Evolutionary conservation across 1,140 invertebrate species (phyloP).

Genomic region (Plutomurus gul): DNA sequence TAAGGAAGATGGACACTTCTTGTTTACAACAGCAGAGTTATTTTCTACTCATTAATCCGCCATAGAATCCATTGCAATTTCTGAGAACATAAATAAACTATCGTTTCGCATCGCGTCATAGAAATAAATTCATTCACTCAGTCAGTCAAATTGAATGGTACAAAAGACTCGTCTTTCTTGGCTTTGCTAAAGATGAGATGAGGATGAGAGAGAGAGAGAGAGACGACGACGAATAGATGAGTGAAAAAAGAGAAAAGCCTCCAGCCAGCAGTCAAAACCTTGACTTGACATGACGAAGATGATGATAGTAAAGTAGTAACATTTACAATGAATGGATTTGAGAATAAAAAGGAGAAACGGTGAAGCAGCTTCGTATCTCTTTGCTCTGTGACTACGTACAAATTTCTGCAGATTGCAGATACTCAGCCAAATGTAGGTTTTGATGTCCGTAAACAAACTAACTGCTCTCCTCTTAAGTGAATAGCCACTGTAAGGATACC

Average conservation of each 20-base stretch:
- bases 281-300: conserved; percentile 1
- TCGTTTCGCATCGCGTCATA: neutral
- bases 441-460: neutral
- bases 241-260: conserved; percentile 21
- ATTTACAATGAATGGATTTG: neutral
- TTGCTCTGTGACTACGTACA: neutral
- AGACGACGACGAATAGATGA: no score
- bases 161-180: neutral
- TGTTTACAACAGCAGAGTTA: neutral
- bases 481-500: neutral
- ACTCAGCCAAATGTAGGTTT: conserved; percentile 8
- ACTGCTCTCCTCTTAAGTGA: neutral
- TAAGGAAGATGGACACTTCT: neutral
- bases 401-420: neutral
- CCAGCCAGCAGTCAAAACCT: conserved; percentile 27
- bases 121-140: neutral
- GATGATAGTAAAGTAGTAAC: neutral
- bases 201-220: no score
- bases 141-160: neutral
- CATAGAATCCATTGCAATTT: neutral
- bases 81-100: neutral
- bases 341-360: conserved; percentile 1
- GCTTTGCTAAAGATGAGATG: conserved; percentile 6
- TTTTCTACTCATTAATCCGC: conserved; percentile 33
- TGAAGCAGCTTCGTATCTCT: neutral